A percentile compares a stretch with the other conserved stretches of the same genome.
phyloP scores from a whole-genome alignment of 2,797 vertebrate species.

The Eulemur albifrons region DNA sequence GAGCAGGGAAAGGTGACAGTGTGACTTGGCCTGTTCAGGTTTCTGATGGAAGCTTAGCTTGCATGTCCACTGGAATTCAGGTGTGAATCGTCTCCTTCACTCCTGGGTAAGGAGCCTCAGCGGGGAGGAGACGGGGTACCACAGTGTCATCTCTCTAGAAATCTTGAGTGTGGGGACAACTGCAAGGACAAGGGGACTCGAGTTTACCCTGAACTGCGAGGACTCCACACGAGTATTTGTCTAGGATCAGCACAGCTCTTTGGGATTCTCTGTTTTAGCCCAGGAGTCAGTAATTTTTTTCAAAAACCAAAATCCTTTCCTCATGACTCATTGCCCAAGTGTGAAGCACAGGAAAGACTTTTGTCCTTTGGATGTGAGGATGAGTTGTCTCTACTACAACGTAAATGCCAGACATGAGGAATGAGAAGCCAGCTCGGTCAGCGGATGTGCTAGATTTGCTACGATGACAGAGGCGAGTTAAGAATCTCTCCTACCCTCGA shows the following conservation, averaged over 20 bases:
- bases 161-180: not conserved
- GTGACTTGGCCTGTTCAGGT: not conserved
- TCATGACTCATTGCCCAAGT: not conserved
- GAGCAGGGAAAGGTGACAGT: not conserved
- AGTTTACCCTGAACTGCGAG: accelerated
- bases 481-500: not conserved
- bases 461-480: not conserved
- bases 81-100: not conserved
- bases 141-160: accelerated
- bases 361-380: conserved; percentile 52
- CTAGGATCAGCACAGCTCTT: not conserved
- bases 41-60: not conserved
- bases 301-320: not conserved
- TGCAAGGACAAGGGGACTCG: accelerated
- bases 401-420: not conserved
- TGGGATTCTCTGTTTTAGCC: not conserved
- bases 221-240: not conserved
- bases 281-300: not conserved
- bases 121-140: not conserved
- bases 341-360: not conserved
- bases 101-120: not conserved
- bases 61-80: not conserved
- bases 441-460: not conserved
- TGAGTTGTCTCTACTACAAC: not conserved
- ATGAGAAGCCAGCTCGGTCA: not conserved